A percentile compares a stretch with the other conserved stretches of the same genome.
These are phyloP conservation scores for Peromyscus eremicus DNA, from an alignment of 2,797 vertebrate species.

Conservation along the genomic window DNA sequence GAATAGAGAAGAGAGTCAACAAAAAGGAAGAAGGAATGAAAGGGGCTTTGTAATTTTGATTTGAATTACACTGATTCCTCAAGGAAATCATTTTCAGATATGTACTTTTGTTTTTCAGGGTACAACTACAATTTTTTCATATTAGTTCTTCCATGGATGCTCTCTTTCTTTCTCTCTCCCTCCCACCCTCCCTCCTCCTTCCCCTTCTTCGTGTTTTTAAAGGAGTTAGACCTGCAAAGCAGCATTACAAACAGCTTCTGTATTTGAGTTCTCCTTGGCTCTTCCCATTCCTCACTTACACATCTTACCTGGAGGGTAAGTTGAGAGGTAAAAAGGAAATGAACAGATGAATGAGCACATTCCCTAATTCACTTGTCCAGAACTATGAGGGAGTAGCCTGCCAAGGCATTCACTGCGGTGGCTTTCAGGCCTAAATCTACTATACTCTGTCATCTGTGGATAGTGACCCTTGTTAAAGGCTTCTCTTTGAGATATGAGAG, in stretches of 20 bases:
- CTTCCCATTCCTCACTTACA: neutral
- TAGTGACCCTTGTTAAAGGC: neutral
- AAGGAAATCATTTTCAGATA: slow-evolving; percentile 22
- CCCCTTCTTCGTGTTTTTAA: neutral
- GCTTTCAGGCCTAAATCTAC: neutral
- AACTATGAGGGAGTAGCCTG: neutral
- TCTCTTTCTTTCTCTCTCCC: rapidly evolving
- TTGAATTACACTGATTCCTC: neutral
- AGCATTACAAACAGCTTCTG: neutral
- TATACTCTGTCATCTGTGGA: neutral
- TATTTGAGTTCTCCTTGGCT: neutral
- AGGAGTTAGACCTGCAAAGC: neutral
- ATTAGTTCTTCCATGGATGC: neutral
- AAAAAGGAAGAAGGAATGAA: neutral
- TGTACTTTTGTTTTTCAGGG: neutral
- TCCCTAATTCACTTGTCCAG: neutral
- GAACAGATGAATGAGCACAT: neutral
- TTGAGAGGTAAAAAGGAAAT: neutral
- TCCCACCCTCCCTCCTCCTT: no score
- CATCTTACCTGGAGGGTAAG: slow-evolving; percentile 13
- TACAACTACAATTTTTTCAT: neutral
- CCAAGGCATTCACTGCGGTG: neutral
- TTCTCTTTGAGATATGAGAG: neutral
- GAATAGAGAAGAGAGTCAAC: neutral
- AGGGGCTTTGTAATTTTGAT: neutral